A percentile compares a stretch with the other conserved stretches of the same genome.
These are phyloP conservation scores for Drosophila barbarae DNA, from an alignment of 2,888 invertebrate species.

Conservation along the genomic window DNA sequence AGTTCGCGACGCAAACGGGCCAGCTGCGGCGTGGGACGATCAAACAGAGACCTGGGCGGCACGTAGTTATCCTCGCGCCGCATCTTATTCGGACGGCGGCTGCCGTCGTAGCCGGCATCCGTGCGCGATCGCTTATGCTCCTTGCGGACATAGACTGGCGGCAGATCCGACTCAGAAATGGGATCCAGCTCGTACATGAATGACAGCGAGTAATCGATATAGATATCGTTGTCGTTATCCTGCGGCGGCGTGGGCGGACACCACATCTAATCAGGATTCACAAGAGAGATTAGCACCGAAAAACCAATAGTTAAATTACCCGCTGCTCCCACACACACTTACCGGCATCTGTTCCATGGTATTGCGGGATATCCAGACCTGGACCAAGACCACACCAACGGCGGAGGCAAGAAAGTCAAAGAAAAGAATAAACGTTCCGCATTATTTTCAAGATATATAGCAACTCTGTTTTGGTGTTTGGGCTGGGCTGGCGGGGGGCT, in stretches of 20 bases:
- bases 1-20: conserved; percentile 89
- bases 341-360: conserved; percentile 90
- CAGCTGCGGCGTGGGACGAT: conserved; percentile 87
- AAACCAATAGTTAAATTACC: neutral
- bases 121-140: conserved; percentile 86
- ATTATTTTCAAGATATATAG: conserved; percentile 75
- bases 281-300: conserved; percentile 13
- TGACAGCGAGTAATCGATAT: conserved; percentile 91
- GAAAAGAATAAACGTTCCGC: conserved; percentile 71
- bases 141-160: conserved; percentile 89
- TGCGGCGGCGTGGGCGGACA: conserved; percentile 97
- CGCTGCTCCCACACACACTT: conserved; percentile 79
- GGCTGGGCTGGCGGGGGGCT: conserved; percentile 17
- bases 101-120: conserved; percentile 83
- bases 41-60: conserved; percentile 90
- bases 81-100: conserved; percentile 83
- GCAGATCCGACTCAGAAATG: conserved; percentile 89
- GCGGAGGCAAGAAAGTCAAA: conserved; percentile 56
- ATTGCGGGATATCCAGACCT: conserved; percentile 89
- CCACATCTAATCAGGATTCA: conserved; percentile 88
- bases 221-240: conserved; percentile 91
- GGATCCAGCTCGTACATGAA: conserved; percentile 89
- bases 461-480: conserved; percentile 77
- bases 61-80: conserved; percentile 87
- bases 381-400: conserved; percentile 54